A percentile compares a stretch with the other conserved stretches of the same genome.
These are phyloP conservation scores for Piliocolobus tephrosceles DNA, from an alignment of 2,113 vertebrate species.

Conservation along the genomic window DNA sequence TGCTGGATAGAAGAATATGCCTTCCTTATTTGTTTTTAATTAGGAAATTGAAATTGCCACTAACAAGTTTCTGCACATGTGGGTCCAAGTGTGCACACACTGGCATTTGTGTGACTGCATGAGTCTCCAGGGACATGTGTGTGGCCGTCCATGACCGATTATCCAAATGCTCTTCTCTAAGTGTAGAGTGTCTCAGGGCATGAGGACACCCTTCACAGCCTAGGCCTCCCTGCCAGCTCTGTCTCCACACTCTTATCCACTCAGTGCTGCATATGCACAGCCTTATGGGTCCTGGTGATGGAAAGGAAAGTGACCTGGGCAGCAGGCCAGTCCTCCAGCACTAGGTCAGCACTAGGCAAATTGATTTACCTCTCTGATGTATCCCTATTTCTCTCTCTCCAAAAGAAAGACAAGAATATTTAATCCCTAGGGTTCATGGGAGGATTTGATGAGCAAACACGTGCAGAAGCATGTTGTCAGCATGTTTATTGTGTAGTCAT, in stretches of 20 bases:
- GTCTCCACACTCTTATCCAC: background rate
- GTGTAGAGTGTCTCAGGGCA: no score
- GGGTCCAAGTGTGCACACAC: no score
- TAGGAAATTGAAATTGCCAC: background rate
- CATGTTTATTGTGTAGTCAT: rapidly evolving
- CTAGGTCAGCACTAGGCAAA: background rate
- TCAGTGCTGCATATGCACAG: background rate
- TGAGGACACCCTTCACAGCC: background rate
- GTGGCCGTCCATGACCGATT: rapidly evolving
- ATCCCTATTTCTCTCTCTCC: background rate
- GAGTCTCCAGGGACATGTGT: background rate
- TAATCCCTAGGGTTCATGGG: background rate
- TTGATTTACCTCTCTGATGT: background rate
- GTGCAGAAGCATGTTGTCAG: background rate
- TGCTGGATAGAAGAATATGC: rapidly evolving
- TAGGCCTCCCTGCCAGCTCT: no score
- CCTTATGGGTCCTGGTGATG: background rate
- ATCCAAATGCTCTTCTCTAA: background rate
- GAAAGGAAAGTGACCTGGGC: background rate
- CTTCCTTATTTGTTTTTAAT: background rate
- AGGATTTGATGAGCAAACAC: background rate
- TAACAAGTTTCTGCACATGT: background rate
- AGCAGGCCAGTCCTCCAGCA: background rate
- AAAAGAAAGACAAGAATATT: background rate
- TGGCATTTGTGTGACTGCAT: background rate